Percentiles rank a stretch among this genome's conserved stretches.
Conservation (phyloP, 2,113 vertebrate genomes). For the Asarcornis scutulata region DNA sequence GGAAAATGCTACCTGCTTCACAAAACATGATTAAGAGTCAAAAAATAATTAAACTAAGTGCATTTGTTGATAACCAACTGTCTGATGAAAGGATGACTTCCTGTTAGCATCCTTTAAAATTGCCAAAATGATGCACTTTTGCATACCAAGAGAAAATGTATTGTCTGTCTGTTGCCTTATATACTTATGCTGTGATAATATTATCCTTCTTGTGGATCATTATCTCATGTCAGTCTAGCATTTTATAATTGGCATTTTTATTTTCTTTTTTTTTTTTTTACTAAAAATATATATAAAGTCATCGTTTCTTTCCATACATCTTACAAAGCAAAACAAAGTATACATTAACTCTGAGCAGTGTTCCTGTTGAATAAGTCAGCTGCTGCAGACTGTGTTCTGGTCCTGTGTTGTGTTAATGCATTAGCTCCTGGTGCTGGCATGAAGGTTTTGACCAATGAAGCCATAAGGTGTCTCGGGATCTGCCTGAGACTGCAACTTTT, state of each 20-base stretch:
- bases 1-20: background rate
- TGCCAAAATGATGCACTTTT: background rate
- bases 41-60: conserved; percentile 46
- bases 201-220: background rate
- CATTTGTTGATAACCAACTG: background rate
- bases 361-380: background rate
- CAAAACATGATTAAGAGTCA: conserved; percentile 1
- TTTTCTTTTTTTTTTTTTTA: rapidly evolving
- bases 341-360: background rate
- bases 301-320: background rate
- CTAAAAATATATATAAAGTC: background rate
- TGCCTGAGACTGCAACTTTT: background rate
- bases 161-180: background rate
- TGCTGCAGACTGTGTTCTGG: background rate
- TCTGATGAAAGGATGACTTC: conserved; percentile 17
- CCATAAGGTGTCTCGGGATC: background rate
- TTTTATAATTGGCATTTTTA: background rate
- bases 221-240: background rate
- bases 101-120: background rate
- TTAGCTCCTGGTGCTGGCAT: background rate
- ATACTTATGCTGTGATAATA: background rate
- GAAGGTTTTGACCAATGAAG: background rate
- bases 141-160: background rate
- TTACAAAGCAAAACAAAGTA: background rate
- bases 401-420: background rate